A percentile compares a stretch with the other conserved stretches of the same genome.
phyloP scores from a whole-genome alignment of 2,113 vertebrate genomes.

The Mellivora capensis region DNA sequence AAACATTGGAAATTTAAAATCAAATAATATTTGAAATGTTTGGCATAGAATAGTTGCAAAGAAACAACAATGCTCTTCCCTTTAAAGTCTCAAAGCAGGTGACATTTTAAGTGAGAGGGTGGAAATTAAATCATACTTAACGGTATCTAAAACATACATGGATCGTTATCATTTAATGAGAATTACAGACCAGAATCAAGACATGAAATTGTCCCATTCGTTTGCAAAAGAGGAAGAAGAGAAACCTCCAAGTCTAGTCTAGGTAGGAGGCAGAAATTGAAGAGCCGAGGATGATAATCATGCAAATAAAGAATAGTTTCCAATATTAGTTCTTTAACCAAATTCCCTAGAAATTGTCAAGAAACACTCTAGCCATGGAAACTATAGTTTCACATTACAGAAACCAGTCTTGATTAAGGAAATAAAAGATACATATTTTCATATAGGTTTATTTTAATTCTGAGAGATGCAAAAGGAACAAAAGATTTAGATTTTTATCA shows the following conservation, averaged over 20 bases:
- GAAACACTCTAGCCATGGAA: not conserved
- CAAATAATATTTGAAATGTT: not conserved
- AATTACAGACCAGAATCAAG: not conserved
- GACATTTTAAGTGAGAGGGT: not conserved
- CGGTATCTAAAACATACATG: not conserved
- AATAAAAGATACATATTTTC: not conserved
- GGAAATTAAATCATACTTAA: not conserved
- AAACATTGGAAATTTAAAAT: not conserved
- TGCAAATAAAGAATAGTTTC: not conserved
- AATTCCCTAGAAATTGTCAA: not conserved
- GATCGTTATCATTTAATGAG: not conserved
- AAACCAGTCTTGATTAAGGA: not conserved
- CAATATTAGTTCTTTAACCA: not conserved
- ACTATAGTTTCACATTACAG: not conserved
- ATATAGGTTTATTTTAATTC: not conserved
- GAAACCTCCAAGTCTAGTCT: not conserved
- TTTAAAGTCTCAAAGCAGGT: not conserved
- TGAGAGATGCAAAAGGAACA: not conserved
- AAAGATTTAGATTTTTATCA: not conserved
- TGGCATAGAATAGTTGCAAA: not conserved
- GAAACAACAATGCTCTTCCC: not conserved
- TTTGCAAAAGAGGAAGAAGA: not conserved
- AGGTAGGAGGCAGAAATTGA: not conserved
- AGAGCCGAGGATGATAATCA: not conserved
- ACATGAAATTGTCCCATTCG: not conserved